Evolutionary conservation across 92 coral and sea anemone genomes (phyloP), one percentile per base, ranked within the genome.

Genomic region (Meandrina meandrites): DNA sequence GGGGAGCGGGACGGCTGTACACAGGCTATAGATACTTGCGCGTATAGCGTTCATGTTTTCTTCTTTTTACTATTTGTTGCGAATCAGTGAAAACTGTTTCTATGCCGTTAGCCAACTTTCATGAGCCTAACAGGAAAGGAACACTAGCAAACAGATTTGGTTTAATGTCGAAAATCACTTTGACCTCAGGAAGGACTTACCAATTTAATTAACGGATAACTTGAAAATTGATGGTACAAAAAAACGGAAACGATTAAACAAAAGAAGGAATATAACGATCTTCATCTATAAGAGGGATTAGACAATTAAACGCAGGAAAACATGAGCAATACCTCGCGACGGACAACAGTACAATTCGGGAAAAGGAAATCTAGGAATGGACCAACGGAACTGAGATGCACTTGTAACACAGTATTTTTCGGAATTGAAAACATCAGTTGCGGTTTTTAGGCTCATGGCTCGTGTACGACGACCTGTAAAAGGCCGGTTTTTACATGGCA

Each of bases 161-260:
- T 17, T 40, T 31, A 73, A 54, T 78, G 37, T 53, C 70, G 58
- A 56, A 76, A 57, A 32, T 36, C 19, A 51, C 13, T 73, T 57
- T 53, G 82, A 51, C 69, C 82, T 79, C 47, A 53, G 82, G 42
- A 53, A 79, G 62, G 66, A 79, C 66, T 79, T 57, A 27, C n/a
- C 21, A 64, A 64, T 35, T 79, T 36, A 79, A 79, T 34, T 79
- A 34, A 57, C 19, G 73, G 66, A 77, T 51, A 77, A 32, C 45
- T 79, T 73, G 78, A 73, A 73, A 19, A 73, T 57, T 79, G 45
- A 79, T 17, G 42, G 60, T 5, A 54, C 11, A 47, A 45, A 57
- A 78, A 54, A 27, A 51, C 66, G 81, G 81, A 78, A 78, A 50
- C 36, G n/a, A 28, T 57, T 36, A 76, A 28, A 60, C 34, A 58